Evolutionary conservation across 2,797 vertebrate species (phyloP).

Genomic region (Platyrinchus mystaceus): DNA sequence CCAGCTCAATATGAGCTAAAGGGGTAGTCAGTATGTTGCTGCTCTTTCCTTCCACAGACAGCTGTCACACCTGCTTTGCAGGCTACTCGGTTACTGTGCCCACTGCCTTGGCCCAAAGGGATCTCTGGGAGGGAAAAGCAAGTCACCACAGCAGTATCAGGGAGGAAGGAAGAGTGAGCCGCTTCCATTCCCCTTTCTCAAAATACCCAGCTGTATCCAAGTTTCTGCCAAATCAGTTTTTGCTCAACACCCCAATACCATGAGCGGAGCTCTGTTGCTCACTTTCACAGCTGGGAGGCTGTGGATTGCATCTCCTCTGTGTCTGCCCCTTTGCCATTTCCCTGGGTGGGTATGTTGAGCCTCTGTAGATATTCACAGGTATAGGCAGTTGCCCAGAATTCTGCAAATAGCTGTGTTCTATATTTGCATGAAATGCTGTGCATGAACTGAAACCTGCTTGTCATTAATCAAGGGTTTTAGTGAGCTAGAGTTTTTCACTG

Average conservation of each 20-base stretch:
- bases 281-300: background rate
- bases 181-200: background rate
- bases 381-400: background rate
- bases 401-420: background rate
- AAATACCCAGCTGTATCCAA: background rate
- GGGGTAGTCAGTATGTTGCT: background rate
- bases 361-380: background rate
- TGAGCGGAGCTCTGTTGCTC: background rate
- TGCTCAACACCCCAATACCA: background rate
- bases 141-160: background rate
- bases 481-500: background rate
- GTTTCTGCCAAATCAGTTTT: background rate
- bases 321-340: background rate
- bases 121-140: background rate
- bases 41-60: background rate
- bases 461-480: constrained; percentile 21
- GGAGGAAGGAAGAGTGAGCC: background rate
- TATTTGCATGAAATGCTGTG: background rate
- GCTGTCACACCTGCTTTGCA: background rate
- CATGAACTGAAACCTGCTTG: constrained; percentile 16
- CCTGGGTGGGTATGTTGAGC: background rate
- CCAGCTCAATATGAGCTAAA: background rate
- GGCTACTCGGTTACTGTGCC: background rate
- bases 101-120: background rate
- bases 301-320: background rate